A percentile compares a stretch with the other conserved stretches of the same genome.
Evolutionary conservation across 2,888 invertebrate species (phyloP).

Genomic region (Gisinianus flammeolus): DNA sequence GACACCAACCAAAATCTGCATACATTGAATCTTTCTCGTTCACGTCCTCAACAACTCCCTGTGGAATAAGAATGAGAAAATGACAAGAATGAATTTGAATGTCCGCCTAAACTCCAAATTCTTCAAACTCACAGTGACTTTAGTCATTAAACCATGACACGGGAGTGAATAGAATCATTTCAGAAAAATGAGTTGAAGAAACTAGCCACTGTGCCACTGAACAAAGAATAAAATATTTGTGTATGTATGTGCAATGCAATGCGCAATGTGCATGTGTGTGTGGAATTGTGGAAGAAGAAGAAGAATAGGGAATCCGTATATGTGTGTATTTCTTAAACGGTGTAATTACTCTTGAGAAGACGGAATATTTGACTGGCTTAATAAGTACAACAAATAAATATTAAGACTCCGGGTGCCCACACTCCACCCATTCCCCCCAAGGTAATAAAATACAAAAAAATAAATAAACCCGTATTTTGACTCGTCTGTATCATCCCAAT

Average conservation of each 20-base stretch:
- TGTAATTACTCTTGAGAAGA: slow-evolving; percentile 33
- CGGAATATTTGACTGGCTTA: slow-evolving; percentile 35
- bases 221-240: background rate
- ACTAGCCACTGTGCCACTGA: background rate
- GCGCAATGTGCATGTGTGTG: background rate
- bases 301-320: background rate
- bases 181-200: background rate
- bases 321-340: slow-evolving; percentile 21
- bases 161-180: background rate
- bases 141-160: background rate
- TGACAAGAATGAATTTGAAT: background rate
- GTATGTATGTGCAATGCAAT: background rate
- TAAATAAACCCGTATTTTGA: slow-evolving; percentile 29
- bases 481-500: background rate
- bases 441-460: slow-evolving; percentile 21
- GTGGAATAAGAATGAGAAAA: too few relatives aligned
- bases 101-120: background rate
- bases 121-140: background rate
- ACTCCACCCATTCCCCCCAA: slow-evolving; percentile 24
- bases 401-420: slow-evolving; percentile 22
- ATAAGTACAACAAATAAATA: slow-evolving; percentile 39
- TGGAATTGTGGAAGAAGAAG: background rate
- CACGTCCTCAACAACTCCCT: background rate
- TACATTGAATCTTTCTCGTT: background rate
- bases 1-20: background rate